Evolutionary conservation across 1,140 invertebrate genomes (phyloP).

Genomic region (Pseudomyrmex pallidus): DNA sequence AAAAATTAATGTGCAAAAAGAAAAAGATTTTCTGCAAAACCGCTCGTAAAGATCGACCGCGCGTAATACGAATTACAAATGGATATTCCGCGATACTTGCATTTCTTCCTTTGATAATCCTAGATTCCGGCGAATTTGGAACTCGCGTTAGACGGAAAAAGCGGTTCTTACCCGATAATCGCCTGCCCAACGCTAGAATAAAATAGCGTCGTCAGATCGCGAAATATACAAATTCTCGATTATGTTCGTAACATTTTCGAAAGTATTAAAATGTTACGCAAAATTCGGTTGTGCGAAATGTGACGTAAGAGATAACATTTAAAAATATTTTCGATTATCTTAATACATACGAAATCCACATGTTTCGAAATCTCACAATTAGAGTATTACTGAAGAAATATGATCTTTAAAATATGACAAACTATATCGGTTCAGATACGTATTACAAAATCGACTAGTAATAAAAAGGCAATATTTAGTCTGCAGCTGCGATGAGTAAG

Average conservation of each 20-base stretch:
- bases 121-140: conserved; percentile 37
- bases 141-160: conserved; percentile 9
- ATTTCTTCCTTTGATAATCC: conserved; percentile 86
- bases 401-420: not conserved
- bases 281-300: not conserved
- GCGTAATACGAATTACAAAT: conserved; percentile 84
- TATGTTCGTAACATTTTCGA: not conserved
- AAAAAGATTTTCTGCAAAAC: conserved; percentile 61
- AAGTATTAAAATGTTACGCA: not conserved
- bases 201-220: not conserved
- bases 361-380: conserved; percentile 5
- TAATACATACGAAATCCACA: not conserved
- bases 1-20: conserved; percentile 79
- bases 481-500: not conserved
- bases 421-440: too few relatives aligned
- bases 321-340: not conserved
- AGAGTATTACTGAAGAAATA: too few relatives aligned
- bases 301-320: conserved; percentile 3
- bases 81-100: conserved; percentile 85
- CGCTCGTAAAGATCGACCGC: conserved; percentile 59
- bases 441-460: not conserved
- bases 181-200: conserved; percentile 49
- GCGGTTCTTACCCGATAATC: conserved; percentile 61
- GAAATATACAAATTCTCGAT: not conserved
- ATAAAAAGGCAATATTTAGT: conserved; percentile 42